These are phyloP conservation scores for Villa cingulata DNA, from an alignment of 2,888 invertebrate species.

Conservation along the genomic window DNA sequence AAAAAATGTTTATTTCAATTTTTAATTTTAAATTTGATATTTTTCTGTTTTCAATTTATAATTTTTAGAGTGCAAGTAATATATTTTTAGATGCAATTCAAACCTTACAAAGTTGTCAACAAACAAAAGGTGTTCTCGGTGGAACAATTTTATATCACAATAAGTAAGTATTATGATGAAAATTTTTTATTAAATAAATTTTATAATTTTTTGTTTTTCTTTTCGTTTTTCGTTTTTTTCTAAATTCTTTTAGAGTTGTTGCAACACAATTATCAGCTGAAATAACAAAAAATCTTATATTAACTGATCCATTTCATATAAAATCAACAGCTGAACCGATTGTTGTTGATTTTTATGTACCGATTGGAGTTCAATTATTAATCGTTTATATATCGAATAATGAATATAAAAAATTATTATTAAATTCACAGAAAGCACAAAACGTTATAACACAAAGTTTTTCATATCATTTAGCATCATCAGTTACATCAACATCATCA, in stretches of 20 bases:
- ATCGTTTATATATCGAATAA: conserved; percentile 57
- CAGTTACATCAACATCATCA: not conserved
- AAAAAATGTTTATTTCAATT: conserved; percentile 7
- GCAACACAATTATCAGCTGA: conserved; percentile 62
- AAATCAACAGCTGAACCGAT: conserved; percentile 66
- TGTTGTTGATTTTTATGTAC: conserved; percentile 53
- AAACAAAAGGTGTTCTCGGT: conserved; percentile 63
- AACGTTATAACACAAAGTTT: conserved; percentile 29
- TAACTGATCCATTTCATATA: conserved; percentile 72
- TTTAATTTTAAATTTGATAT: conserved; percentile 8
- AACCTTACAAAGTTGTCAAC: conserved; percentile 70
- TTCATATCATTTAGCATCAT: conserved; percentile 9
- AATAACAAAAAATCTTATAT: conserved; percentile 63
- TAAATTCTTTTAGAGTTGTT: conserved; percentile 48
- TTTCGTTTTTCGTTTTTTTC: too few relatives aligned
- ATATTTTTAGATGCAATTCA: conserved; percentile 79
- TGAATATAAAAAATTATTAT: conserved; percentile 43
- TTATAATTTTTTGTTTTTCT: not conserved
- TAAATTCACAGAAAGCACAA: conserved; percentile 36
- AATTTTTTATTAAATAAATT: not conserved
- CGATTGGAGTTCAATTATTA: conserved; percentile 66
- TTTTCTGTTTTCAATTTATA: not conserved
- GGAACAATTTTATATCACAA: conserved; percentile 80
- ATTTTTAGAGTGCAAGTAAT: conserved; percentile 65
- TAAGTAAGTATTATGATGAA: conserved; percentile 51